A percentile compares a stretch with the other conserved stretches of the same genome.
Conservation (phyloP, 1,140 invertebrate genomes). For the Sitobion miscanthi region DNA sequence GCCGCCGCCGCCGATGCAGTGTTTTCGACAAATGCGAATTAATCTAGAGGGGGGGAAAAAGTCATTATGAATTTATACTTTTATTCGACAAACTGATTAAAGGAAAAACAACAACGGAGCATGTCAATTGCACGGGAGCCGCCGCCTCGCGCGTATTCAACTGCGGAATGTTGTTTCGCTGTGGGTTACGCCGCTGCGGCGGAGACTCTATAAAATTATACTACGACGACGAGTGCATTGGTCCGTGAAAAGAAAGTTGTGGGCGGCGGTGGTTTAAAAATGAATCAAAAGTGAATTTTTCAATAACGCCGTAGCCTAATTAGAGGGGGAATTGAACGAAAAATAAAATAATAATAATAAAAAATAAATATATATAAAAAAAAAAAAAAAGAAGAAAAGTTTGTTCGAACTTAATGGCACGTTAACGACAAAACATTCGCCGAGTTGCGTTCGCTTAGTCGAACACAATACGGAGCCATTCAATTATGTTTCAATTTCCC, state of each 20-base stretch:
- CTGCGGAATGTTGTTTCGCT: not conserved
- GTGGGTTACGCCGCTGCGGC: not conserved
- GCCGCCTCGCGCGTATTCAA: not conserved
- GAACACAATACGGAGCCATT: conserved; percentile 55
- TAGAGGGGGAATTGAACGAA: conserved; percentile 52
- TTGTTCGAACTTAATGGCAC: conserved; percentile 54
- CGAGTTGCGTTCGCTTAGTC: conserved; percentile 50
- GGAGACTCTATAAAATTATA: not conserved
- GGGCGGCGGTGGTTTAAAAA: conserved; percentile 12
- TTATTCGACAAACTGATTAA: conserved; percentile 51
- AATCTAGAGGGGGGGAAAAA: conserved; percentile 29
- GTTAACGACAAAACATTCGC: conserved; percentile 56
- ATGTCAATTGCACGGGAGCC: conserved; percentile 45
- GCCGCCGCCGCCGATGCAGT: not conserved
- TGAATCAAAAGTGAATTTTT: conserved; percentile 54
- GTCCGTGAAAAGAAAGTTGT: conserved; percentile 24
- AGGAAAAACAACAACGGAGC: conserved; percentile 47
- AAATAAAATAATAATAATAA: conserved; percentile 23
- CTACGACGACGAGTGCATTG: not conserved
- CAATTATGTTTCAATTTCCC: conserved; percentile 56
- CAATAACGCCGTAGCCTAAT: conserved; percentile 50
- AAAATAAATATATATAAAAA: conserved; percentile 32
- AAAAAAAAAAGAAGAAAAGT: conserved; percentile 33
- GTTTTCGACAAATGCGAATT: conserved; percentile 49
- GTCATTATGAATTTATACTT: conserved; percentile 40